Evolutionary conservation across 2,888 invertebrate species (phyloP).

Genomic region (Sinhomidia bicolor): DNA sequence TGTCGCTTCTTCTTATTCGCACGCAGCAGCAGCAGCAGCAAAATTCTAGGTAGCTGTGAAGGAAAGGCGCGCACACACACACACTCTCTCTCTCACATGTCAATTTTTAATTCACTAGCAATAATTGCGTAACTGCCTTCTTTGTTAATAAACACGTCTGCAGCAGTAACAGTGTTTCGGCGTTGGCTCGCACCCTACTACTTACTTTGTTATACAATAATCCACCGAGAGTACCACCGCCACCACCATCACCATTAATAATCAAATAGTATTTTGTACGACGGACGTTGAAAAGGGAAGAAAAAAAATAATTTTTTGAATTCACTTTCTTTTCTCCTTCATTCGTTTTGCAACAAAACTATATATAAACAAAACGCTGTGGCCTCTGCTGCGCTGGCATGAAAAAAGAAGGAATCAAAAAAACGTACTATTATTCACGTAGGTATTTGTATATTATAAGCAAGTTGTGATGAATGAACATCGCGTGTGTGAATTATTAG

Average conservation of each 20-base stretch:
- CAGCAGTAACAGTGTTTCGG: neutral
- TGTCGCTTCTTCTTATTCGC: slow-evolving; percentile 7
- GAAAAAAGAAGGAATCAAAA: neutral
- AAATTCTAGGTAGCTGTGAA: neutral
- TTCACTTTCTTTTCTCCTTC: slow-evolving; percentile 61
- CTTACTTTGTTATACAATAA: slow-evolving; percentile 37
- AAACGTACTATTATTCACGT: slow-evolving; percentile 31
- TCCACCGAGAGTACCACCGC: slow-evolving; percentile 4
- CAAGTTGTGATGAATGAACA: slow-evolving; percentile 76
- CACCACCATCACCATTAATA: too few species aligned
- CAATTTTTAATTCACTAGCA: slow-evolving; percentile 55
- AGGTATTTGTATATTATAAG: slow-evolving; percentile 61
- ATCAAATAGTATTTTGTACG: neutral
- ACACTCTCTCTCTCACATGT: slow-evolving; percentile 34
- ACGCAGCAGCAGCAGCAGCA: slow-evolving; percentile 6
- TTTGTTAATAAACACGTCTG: slow-evolving; percentile 43
- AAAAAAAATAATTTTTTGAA: slow-evolving; percentile 45
- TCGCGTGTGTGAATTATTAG: slow-evolving; percentile 79
- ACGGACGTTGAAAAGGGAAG: neutral
- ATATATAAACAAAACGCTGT: slow-evolving; percentile 53
- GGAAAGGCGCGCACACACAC: slow-evolving; percentile 10
- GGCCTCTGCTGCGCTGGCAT: neutral
- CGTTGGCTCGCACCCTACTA: neutral
- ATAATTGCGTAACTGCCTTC: slow-evolving; percentile 32
- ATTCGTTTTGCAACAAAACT: slow-evolving; percentile 2